Evolutionary conservation across 1,140 invertebrate genomes (phyloP).

Genomic region (Orius laevigatus): DNA sequence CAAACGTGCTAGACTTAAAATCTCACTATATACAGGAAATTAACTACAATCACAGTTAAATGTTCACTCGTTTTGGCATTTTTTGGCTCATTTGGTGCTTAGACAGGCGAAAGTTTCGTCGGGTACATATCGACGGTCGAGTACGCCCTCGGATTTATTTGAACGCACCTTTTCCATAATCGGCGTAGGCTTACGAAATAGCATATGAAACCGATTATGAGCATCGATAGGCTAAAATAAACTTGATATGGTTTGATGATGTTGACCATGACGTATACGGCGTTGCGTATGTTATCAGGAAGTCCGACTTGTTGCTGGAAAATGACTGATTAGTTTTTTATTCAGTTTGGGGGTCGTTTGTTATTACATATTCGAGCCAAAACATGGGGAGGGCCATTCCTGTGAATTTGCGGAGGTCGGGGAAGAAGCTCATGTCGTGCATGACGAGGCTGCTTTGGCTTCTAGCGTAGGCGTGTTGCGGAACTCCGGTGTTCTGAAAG

Average conservation of each 20-base stretch:
- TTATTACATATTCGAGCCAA: slow-evolving; percentile 46
- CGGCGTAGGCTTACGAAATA: slow-evolving; percentile 13
- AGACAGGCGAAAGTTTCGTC: too few relatives aligned
- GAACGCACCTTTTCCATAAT: slow-evolving; percentile 1
- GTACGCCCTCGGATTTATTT: too few relatives aligned
- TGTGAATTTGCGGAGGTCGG: slow-evolving; percentile 30
- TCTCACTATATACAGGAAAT: too few relatives aligned
- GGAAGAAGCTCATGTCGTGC: slow-evolving; percentile 30
- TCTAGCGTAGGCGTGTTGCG: slow-evolving; percentile 33
- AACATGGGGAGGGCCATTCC: slow-evolving; percentile 36
- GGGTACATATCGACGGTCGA: too few relatives aligned
- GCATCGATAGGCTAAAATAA: slow-evolving; percentile 13
- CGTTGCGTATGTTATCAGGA: slow-evolving; percentile 29
- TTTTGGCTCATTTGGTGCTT: too few relatives aligned
- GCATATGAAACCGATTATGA: slow-evolving; percentile 17
- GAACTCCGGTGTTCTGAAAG: slow-evolving; percentile 35
- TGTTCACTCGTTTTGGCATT: too few relatives aligned
- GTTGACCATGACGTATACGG: slow-evolving; percentile 31
- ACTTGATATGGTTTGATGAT: slow-evolving; percentile 4
- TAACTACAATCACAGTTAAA: too few relatives aligned
- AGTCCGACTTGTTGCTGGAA: slow-evolving; percentile 41
- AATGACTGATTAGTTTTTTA: not conserved
- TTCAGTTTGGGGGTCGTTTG: not conserved
- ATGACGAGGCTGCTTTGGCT: slow-evolving; percentile 39
- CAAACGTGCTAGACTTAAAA: too few relatives aligned